Evolutionary conservation across 64 coral and sea anemone genomes (phyloP).

Genomic region (Astreopora myriophthalma): DNA sequence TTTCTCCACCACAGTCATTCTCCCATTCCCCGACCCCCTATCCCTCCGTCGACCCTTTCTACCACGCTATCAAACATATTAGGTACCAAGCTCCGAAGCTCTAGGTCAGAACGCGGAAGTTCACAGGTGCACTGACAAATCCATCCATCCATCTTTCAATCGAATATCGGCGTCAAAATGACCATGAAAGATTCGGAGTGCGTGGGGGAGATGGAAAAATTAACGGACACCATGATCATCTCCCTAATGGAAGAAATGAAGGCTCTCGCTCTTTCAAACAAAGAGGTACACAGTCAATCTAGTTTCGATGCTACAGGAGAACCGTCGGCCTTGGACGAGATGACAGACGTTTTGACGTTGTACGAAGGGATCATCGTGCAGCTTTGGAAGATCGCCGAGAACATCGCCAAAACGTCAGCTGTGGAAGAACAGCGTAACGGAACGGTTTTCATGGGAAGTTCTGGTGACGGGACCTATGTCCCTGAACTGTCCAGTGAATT

Average conservation of each 20-base stretch:
- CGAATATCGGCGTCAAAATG: too few species aligned
- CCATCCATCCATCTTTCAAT: too few species aligned
- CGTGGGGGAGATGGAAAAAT: neutral
- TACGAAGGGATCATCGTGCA: neutral
- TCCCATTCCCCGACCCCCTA: too few species aligned
- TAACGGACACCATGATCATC: neutral
- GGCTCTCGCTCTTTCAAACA: neutral
- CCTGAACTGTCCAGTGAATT: neutral
- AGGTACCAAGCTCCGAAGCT: too few species aligned
- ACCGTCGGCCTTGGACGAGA: neutral
- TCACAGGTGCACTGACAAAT: too few species aligned
- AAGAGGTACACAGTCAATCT: neutral
- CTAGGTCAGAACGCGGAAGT: too few species aligned
- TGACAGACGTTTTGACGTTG: neutral
- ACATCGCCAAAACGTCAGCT: neutral
- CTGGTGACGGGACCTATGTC: neutral
- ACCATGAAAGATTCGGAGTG: neutral
- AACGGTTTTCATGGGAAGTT: neutral
- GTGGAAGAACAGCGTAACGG: neutral
- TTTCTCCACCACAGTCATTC: too few species aligned
- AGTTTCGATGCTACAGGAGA: neutral
- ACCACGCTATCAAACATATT: too few species aligned
- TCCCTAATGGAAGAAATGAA: neutral
- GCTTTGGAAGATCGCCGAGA: neutral
- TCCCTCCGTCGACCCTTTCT: too few species aligned